These are phyloP conservation scores for Halictus ligatus DNA, from an alignment of 2,888 invertebrate species.

Conservation along the genomic window DNA sequence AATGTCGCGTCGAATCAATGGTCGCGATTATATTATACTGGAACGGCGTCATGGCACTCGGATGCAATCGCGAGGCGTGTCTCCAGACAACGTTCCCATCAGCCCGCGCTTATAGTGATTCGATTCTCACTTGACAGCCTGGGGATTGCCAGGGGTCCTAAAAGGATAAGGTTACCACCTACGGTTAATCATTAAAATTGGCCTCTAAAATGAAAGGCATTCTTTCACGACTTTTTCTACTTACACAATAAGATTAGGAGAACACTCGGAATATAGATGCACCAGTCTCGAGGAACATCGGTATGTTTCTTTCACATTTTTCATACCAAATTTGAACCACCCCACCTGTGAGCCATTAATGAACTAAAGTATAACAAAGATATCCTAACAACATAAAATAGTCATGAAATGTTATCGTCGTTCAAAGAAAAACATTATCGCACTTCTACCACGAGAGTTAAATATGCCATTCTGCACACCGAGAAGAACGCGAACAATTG, in stretches of 20 bases:
- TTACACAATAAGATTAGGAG: not conserved
- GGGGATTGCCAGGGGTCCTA: not conserved
- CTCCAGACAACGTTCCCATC: not conserved
- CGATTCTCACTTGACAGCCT: constrained; percentile 5
- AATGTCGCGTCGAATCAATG: constrained; percentile 37
- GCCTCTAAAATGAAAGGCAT: no score
- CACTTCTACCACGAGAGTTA: not conserved
- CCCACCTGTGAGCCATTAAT: no score
- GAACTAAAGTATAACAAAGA: not conserved
- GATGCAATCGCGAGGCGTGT: not conserved
- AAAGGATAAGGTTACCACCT: not conserved
- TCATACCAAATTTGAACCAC: no score
- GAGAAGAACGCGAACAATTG: not conserved
- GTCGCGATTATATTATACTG: constrained; percentile 33
- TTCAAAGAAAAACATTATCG: not conserved
- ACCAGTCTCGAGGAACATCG: not conserved
- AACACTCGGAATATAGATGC: not conserved
- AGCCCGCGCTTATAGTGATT: not conserved
- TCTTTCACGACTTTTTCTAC: not conserved
- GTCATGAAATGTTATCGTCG: not conserved
- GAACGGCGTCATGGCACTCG: constrained; percentile 11
- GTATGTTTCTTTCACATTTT: no score
- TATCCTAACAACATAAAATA: not conserved
- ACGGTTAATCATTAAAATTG: not conserved
- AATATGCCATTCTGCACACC: not conserved